Conservation (phyloP, 2,113 vertebrate species). For the Polypterus senegalus region DNA sequence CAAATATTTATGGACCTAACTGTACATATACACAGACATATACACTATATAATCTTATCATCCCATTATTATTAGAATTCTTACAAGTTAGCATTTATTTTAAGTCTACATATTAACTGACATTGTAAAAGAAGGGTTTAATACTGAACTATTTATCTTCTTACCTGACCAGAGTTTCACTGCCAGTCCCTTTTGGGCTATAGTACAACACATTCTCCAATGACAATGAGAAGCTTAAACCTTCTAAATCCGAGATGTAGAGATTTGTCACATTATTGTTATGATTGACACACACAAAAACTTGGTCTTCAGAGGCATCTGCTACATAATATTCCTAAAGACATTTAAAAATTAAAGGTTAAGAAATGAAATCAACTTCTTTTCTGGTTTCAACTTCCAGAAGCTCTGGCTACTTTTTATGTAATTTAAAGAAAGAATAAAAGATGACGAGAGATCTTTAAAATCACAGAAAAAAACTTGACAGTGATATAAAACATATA, state of each 20-base stretch:
- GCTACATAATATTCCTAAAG: slow-evolving; percentile 86
- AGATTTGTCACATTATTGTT: slow-evolving; percentile 80
- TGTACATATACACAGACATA: too few relatives aligned
- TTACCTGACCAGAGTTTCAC: slow-evolving; percentile 87
- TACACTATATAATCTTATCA: too few relatives aligned
- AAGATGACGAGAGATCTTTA: too few relatives aligned
- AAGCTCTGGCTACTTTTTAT: too few relatives aligned
- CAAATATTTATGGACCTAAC: too few relatives aligned
- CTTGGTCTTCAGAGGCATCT: slow-evolving; percentile 89
- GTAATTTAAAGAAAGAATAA: too few relatives aligned
- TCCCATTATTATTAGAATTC: too few relatives aligned
- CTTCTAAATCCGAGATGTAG: slow-evolving; percentile 90
- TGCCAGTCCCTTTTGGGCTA: slow-evolving; percentile 76
- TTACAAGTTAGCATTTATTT: too few relatives aligned
- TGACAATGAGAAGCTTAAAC: slow-evolving; percentile 83
- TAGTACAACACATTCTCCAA: slow-evolving; percentile 86
- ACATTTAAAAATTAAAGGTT: background rate
- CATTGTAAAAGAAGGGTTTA: too few relatives aligned
- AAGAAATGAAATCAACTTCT: background rate
- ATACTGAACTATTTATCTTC: background rate
- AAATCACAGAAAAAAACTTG: too few relatives aligned
- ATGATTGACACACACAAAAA: slow-evolving; percentile 94
- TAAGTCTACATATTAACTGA: too few relatives aligned
- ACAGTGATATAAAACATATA: too few relatives aligned
- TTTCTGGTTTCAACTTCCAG: background rate